Evolutionary conservation across 2,797 vertebrate genomes (phyloP), one percentile per base, ranked within the genome.

Genomic region (Diplodus puntazzo): DNA sequence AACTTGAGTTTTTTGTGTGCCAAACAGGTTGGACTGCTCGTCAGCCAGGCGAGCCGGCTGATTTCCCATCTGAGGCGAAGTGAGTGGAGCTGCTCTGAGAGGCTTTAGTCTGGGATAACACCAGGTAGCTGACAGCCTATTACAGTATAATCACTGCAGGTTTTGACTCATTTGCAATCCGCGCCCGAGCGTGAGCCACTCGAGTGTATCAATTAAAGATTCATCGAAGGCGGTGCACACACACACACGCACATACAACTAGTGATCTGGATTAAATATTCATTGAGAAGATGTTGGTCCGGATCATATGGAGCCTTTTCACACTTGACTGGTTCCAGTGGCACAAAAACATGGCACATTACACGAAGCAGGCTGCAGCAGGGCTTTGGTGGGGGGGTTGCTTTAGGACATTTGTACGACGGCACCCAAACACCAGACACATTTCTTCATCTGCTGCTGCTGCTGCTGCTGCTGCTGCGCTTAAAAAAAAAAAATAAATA

Each of bases 191-290:
- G 78, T 62, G 61, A 92, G 87, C 73, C 42, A 89, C 86, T 85
- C 13, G 4, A 76, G 87, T 86, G 80, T 84, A 83, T 88, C 84
- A 93, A 92, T 92, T 91, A 92, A 92, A 89, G 79, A 91, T 89
- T 83, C 80, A 92, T 76, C 69, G 73, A 81, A 88, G 74, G 78
- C 76, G 57, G 70, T 48, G 78, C 86, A 87, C 87, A 92, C 84
- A 86, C 88, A 78, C 84, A 86, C 88, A 86, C 88, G 7, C 86
- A 87, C 87, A 92, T 83, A 86, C 88, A 78, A 81, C 63, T 9
- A 75, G 78, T 49, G 73, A 86, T 88, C 81, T 34, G 84, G 84
- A 92, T 93, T 83, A 93, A 94, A 92, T 90, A 92, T 92, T 91
- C 77, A 92, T 89, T 12, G 72, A 25, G 64, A 88, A 84, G 90